Conservation (phyloP, 2,113 vertebrate species). For the Dasypus novemcinctus region DNA sequence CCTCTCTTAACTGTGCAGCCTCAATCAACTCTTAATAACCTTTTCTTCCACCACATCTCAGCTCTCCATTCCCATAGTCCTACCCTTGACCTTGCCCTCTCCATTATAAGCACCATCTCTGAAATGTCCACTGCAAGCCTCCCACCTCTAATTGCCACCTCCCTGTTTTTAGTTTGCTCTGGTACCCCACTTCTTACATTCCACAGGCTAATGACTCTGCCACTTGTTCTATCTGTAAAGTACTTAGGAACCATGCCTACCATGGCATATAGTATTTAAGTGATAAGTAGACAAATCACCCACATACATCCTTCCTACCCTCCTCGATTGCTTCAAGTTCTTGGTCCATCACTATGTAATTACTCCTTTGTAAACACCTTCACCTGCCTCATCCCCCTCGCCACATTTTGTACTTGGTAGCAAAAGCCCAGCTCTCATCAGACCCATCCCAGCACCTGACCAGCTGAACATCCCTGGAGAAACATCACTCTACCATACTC, state of each 20-base stretch:
- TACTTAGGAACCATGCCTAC: background rate
- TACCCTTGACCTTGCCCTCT: background rate
- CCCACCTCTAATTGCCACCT: background rate
- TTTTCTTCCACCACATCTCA: background rate
- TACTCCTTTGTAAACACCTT: background rate
- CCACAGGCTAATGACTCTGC: background rate
- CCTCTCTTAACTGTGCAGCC: background rate
- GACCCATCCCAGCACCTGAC: background rate
- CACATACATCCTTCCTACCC: background rate
- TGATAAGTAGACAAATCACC: background rate
- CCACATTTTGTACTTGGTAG: background rate
- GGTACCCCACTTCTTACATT: background rate
- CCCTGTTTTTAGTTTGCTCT: background rate
- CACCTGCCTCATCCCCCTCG: background rate
- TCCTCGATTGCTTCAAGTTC: background rate
- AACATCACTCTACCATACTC: background rate
- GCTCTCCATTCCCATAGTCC: background rate
- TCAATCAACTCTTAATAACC: background rate
- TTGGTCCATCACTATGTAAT: background rate
- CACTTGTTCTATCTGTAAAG: background rate
- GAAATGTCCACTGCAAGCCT: background rate
- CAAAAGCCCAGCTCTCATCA: background rate
- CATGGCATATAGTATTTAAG: background rate
- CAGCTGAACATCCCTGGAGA: background rate
- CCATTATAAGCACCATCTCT: background rate